phyloP scores from a whole-genome alignment of 1,140 invertebrate genomes.

The Drosophila nigromelanica region DNA sequence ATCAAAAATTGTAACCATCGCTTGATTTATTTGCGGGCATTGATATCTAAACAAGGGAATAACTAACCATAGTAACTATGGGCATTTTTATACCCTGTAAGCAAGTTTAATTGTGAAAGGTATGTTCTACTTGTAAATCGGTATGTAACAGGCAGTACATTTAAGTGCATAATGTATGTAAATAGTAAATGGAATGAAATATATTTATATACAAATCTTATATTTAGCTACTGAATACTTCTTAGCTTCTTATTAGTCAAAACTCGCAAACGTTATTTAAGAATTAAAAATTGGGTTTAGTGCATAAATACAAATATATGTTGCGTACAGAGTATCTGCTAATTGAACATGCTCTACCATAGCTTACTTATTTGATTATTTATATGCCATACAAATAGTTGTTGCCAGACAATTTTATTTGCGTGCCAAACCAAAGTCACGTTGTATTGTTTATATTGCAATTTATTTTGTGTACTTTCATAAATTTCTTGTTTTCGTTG shows the following conservation, averaged over 20 bases:
- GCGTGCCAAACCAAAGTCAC: slow-evolving; percentile 63
- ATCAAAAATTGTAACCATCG: slow-evolving; percentile 37
- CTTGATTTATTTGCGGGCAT: slow-evolving; percentile 44
- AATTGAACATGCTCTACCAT: not conserved
- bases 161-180: too few species aligned
- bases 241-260: too few species aligned
- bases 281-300: too few species aligned
- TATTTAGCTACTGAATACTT: too few species aligned
- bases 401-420: slow-evolving; percentile 51
- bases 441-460: slow-evolving; percentile 53
- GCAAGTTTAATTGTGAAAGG: not conserved
- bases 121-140: not conserved
- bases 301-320: too few species aligned
- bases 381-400: slow-evolving; percentile 46
- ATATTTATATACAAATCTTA: too few species aligned
- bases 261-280: too few species aligned
- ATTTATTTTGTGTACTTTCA: slow-evolving; percentile 58
- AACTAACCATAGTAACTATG: slow-evolving; percentile 23
- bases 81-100: slow-evolving; percentile 26
- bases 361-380: slow-evolving; percentile 16
- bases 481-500: slow-evolving; percentile 41
- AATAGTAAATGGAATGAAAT: too few species aligned
- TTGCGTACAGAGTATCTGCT: not conserved
- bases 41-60: slow-evolving; percentile 20
- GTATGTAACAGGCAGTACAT: too few species aligned